Evolutionary conservation across 2,797 vertebrate species (phyloP), one percentile per base, ranked within the genome.

Genomic region (Poecilia gillii): DNA sequence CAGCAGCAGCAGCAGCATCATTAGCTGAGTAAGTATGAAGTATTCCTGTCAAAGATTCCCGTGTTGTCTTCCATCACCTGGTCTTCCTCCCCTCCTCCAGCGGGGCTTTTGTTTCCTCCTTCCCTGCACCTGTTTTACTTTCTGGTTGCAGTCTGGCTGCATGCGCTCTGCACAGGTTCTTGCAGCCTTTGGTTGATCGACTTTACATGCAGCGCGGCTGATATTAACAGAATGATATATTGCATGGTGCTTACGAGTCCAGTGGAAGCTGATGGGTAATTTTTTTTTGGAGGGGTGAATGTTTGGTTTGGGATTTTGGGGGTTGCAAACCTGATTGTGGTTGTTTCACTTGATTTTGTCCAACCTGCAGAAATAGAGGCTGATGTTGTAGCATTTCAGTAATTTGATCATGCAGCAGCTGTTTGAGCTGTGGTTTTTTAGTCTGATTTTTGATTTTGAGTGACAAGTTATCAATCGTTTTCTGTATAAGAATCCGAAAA

Each of bases 1-100:
- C 90, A 81, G 76, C 90, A 86, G 73, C 83, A 88, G 16, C n/a
- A 57, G 49, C 20, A 51, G 7, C 49, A 23, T 25, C 87, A 84
- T 87, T 82, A 84, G 89, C 81, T 81, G 89, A 94, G 93, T 94
- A 85, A 94, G 94, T 94, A 93, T 84, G 81, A 79, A 89, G 47
- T 80, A 81, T 76, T 83, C 79, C 73, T 49, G 66, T 46, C 76
- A 74, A 76, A 79, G 72, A 80, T 77, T 78, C 47, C 83, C 78
- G 88, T 81, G 81, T 89, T 59, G 76, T 77, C 75, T 74, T 70
- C 79, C 77, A 72, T 81, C 59, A 73, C 72, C 45, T 84, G 31
- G 2, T 72, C 47, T 79, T 81, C 71, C 47, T 77, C 81, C 62
- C 23, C 13, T 75, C 76, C 78, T 75, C 73, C 75, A 73, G 55